Evolutionary conservation across 1,140 invertebrate genomes (phyloP).

Genomic region (Meloidogyne chitwoodi): DNA sequence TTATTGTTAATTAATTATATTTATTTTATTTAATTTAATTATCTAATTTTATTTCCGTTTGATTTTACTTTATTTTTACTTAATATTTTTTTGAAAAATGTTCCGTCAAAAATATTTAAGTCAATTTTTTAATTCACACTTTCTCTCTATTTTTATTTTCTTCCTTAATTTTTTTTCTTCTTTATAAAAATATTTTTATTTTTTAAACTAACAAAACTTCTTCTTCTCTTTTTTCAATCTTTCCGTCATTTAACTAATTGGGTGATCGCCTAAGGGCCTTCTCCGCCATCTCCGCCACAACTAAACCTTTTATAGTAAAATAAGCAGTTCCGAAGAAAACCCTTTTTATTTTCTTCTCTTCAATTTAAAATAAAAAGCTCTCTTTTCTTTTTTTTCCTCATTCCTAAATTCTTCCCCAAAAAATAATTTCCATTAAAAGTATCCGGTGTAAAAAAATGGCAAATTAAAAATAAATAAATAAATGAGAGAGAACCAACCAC

Average conservation of each 20-base stretch:
- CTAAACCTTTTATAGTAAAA: slow-evolving; percentile 2
- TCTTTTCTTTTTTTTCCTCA: background rate
- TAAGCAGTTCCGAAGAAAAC: background rate
- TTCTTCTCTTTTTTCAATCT: slow-evolving; percentile 5
- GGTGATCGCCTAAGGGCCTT: slow-evolving; percentile 14
- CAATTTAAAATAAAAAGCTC: background rate
- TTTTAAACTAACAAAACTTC: background rate
- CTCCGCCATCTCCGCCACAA: background rate
- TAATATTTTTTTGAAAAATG: background rate
- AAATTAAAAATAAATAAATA: background rate
- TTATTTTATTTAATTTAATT: background rate
- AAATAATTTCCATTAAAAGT: background rate
- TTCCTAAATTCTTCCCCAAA: slow-evolving; percentile 1
- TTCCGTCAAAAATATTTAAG: background rate
- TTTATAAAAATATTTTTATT: background rate
- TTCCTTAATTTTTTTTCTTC: background rate
- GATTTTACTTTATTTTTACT: background rate
- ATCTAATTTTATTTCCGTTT: background rate
- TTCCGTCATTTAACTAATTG: slow-evolving; percentile 7
- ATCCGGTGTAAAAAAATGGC: background rate
- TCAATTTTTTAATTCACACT: background rate
- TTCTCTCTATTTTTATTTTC: background rate
- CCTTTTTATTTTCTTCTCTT: background rate
- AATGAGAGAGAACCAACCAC: background rate
- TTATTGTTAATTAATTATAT: background rate